Conservation (phyloP, 2,113 vertebrate genomes). For the Kobus ellipsiprymnus region DNA sequence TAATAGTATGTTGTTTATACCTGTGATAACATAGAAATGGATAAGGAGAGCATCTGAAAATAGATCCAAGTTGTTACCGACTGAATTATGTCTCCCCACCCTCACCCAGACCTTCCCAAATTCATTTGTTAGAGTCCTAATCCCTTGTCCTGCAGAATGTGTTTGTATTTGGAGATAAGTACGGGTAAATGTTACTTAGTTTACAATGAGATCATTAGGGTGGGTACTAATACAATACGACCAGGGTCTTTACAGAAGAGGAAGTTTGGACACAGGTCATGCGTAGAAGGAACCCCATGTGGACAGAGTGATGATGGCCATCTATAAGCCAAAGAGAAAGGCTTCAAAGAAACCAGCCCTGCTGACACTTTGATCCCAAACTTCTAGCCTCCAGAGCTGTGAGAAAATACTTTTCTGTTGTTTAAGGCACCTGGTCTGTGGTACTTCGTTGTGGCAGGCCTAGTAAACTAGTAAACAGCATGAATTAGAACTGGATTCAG, state of each 20-base stretch:
- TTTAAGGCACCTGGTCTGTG: neutral
- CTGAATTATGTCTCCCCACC: neutral
- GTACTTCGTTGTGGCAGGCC: neutral
- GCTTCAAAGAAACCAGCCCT: neutral
- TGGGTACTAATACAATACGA: neutral
- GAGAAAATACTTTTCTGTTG: neutral
- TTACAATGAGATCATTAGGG: neutral
- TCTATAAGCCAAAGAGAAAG: neutral
- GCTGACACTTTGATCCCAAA: neutral
- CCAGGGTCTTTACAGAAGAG: neutral
- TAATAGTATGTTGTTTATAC: neutral
- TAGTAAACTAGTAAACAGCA: neutral
- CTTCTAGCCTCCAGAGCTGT: neutral
- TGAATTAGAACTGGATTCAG: neutral
- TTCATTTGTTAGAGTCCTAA: neutral
- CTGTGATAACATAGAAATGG: neutral
- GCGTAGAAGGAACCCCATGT: neutral
- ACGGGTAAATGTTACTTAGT: neutral
- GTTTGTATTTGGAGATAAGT: neutral
- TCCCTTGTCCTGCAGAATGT: neutral
- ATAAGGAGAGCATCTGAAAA: neutral
- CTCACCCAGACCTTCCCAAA: neutral
- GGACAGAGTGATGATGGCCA: neutral
- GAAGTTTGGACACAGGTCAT: neutral
- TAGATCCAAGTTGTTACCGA: neutral